These are phyloP conservation scores for Marcusenius ussheri DNA, from an alignment of 2,113 vertebrate species.

Conservation along the genomic window DNA sequence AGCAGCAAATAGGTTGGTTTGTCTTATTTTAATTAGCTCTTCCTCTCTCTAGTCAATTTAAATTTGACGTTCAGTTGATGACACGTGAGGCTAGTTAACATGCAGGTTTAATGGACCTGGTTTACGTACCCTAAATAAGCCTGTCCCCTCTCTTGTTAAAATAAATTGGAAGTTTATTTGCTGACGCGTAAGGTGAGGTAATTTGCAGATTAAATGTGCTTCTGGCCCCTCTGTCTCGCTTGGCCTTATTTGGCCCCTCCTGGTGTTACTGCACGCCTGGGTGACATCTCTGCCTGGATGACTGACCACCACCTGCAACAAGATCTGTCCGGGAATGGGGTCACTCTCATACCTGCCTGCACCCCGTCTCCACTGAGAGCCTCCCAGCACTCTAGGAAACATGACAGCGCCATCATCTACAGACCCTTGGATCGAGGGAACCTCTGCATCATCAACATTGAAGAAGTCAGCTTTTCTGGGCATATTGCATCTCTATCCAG, in stretches of 20 bases:
- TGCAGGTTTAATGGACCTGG: not conserved
- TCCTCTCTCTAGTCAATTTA: not conserved
- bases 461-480: not conserved
- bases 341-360: not conserved
- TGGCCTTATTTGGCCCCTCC: not conserved
- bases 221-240: not conserved
- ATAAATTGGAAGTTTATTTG: conserved; percentile 5
- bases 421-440: not conserved
- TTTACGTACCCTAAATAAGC: not conserved
- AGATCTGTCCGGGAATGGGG: not conserved
- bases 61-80: not conserved
- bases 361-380: not conserved
- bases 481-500: not conserved
- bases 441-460: not conserved
- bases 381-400: not conserved
- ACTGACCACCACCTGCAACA: not conserved
- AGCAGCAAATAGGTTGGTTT: not conserved
- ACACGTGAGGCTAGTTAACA: not conserved
- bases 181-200: not conserved
- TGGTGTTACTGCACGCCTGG: not conserved
- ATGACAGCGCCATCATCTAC: not conserved
- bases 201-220: conserved; percentile 4
- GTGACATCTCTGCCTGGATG: not conserved
- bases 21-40: not conserved
- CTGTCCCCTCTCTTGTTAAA: not conserved